Conservation (phyloP, 2,113 vertebrate species). For the Delphinapterus leucas region DNA sequence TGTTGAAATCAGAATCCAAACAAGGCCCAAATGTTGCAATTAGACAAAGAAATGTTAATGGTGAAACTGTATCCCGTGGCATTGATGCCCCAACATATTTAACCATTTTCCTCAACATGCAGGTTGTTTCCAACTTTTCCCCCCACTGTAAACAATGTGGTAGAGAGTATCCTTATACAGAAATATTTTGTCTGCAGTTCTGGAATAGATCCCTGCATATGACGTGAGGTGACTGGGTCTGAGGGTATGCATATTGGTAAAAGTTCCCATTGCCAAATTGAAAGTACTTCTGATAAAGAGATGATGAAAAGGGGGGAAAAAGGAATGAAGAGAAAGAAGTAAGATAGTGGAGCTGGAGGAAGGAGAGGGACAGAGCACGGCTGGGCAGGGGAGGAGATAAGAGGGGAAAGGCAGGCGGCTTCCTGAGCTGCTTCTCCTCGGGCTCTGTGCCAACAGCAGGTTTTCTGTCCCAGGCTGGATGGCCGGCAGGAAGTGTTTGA, state of each 20-base stretch:
- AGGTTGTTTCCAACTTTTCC: background rate
- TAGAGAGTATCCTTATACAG: background rate
- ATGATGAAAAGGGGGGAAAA: background rate
- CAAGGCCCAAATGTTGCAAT: background rate
- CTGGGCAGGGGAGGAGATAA: background rate
- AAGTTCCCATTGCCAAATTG: background rate
- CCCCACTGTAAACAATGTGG: background rate
- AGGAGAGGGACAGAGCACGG: background rate
- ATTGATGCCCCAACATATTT: rapidly evolving
- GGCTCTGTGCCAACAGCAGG: background rate
- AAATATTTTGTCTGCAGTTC: background rate
- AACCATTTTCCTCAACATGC: background rate
- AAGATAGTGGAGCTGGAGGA: background rate
- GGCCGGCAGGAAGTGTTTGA: conserved; percentile 17
- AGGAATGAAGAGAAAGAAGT: background rate
- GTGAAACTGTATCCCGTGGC: background rate
- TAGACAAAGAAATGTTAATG: too few species aligned
- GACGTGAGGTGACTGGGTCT: background rate
- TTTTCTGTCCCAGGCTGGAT: background rate
- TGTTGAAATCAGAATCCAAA: background rate
- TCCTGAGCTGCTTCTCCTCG: background rate
- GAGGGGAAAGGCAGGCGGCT: background rate
- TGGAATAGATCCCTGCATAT: background rate
- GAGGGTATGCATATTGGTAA: background rate
- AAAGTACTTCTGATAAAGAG: background rate